Evolutionary conservation across 2,888 invertebrate genomes (phyloP).

Genomic region (Colostygia pectinataria): DNA sequence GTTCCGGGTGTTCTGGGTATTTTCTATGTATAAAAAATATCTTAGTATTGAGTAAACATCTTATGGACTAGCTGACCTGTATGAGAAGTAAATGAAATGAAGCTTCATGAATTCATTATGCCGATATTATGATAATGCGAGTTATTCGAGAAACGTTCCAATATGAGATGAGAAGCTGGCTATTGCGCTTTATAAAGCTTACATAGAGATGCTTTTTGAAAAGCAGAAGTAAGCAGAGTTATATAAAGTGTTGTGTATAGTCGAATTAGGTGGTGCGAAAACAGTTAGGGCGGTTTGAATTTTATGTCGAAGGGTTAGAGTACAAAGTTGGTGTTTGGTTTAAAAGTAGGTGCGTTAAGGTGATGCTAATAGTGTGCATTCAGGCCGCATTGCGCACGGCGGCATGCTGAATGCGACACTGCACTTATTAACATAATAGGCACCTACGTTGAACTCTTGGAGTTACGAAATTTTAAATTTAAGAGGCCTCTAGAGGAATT

Average conservation of each 20-base stretch:
- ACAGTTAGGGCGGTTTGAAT: background rate
- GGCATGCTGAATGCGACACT: slow-evolving; percentile 33
- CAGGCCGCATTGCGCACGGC: slow-evolving; percentile 44
- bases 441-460: slow-evolving; percentile 24
- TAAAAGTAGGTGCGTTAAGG: slow-evolving; percentile 32
- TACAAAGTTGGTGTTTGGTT: slow-evolving; percentile 15
- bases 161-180: slow-evolving; percentile 7
- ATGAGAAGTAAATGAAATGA: slow-evolving; percentile 7
- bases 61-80: background rate
- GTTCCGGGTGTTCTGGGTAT: too few relatives aligned
- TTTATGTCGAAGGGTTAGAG: slow-evolving; percentile 19
- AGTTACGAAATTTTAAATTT: slow-evolving; percentile 22
- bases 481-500: too few relatives aligned
- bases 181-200: slow-evolving; percentile 10
- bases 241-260: slow-evolving; percentile 8
- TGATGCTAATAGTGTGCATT: slow-evolving; percentile 50
- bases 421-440: slow-evolving; percentile 35
- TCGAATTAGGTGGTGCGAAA: slow-evolving; percentile 3
- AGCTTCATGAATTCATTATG: slow-evolving; percentile 22
- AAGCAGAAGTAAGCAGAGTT: slow-evolving; percentile 1
- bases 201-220: slow-evolving; percentile 13
- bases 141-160: slow-evolving; percentile 12
- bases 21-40: too few relatives aligned
- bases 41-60: too few relatives aligned
- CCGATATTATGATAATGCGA: slow-evolving; percentile 25